These are phyloP conservation scores for Asteroscopus sphinx DNA, from an alignment of 2,888 invertebrate species.

Conservation along the genomic window DNA sequence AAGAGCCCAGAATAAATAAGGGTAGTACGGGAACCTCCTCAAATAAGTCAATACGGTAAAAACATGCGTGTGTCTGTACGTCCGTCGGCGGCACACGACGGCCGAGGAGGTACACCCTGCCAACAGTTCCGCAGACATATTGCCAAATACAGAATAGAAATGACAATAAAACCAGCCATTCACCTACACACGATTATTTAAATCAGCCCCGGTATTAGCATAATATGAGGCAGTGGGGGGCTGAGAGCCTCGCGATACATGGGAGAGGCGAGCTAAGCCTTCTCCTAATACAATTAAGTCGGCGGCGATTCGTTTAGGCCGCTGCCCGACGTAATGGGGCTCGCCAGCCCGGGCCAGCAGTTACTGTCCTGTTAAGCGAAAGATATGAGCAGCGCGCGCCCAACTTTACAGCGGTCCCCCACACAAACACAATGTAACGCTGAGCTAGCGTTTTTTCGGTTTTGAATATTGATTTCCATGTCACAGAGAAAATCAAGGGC, in stretches of 20 bases:
- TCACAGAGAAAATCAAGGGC: not conserved
- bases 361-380: slow-evolving; percentile 39
- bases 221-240: slow-evolving; percentile 28
- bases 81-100: not conserved
- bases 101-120: not conserved
- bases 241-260: slow-evolving; percentile 15
- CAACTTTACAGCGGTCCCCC: not conserved
- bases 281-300: slow-evolving; percentile 46
- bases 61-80: not conserved
- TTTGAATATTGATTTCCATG: not conserved
- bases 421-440: not conserved
- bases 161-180: slow-evolving; percentile 40
- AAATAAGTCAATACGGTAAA: not conserved
- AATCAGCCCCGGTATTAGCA: slow-evolving; percentile 45
- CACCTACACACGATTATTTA: slow-evolving; percentile 51
- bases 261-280: slow-evolving; percentile 18
- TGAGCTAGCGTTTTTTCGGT: slow-evolving; percentile 1
- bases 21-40: too few relatives aligned
- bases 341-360: slow-evolving; percentile 19
- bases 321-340: slow-evolving; percentile 13
- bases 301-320: slow-evolving; percentile 30
- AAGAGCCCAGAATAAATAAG: too few relatives aligned
- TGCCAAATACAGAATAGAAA: slow-evolving; percentile 37
- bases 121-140: slow-evolving; percentile 19
- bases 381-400: slow-evolving; percentile 18